Evolutionary conservation across 2,797 vertebrate genomes (phyloP), one percentile per base, ranked within the genome.

Genomic region (Chaetophractus vellerosus): DNA sequence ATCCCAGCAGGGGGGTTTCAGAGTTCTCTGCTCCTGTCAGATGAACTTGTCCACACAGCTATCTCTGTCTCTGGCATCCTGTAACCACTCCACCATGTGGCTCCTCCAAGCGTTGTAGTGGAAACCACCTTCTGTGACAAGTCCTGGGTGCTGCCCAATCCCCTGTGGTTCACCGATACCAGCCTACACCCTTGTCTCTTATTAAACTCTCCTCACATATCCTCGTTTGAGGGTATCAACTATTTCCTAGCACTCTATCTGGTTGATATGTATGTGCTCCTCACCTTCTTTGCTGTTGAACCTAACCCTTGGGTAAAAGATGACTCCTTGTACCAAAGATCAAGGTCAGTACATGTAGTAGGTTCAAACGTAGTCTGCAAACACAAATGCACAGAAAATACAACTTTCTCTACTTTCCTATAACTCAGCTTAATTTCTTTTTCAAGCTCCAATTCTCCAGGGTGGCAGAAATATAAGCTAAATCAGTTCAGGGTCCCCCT

Each of bases 321-420:
- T 24, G 38, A 38, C 38, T 31, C 74, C 57, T 71, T 76, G 36
- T 33, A 63, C 38, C 68, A 82, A 88, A 16, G 45, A 48, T 24
- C 72, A 93, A 90, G 36, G 50, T 83, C 48, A 78, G 61, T 31
- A 81, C 74, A 36, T n/a, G 28, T 18, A 57, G 48, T n/a, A 26
- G 59, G 26, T 50, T 87, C 50, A 61, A 93, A 92, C 8, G 23
- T 92, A 72, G 50, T 52, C 63, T 82, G 50, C 86, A 79, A 91
- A 96, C 9, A 61, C 80, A 86, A 48, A n/a, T 75, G 36, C 74
- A 36, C 52, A 83, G 28, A 90, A 95, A 93, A 72, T 45, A 79
- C 41, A 92, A 86, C 50, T 83, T 89, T 71, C 57, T 76, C 75
- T 41, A 50, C 50, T 82, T 89, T 68, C 86, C 75, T 79, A 21